Percentiles rank a stretch among this genome's conserved stretches.
These are phyloP conservation scores for Camelus dromedarius DNA, from an alignment of 2,113 vertebrate species.

Conservation along the genomic window DNA sequence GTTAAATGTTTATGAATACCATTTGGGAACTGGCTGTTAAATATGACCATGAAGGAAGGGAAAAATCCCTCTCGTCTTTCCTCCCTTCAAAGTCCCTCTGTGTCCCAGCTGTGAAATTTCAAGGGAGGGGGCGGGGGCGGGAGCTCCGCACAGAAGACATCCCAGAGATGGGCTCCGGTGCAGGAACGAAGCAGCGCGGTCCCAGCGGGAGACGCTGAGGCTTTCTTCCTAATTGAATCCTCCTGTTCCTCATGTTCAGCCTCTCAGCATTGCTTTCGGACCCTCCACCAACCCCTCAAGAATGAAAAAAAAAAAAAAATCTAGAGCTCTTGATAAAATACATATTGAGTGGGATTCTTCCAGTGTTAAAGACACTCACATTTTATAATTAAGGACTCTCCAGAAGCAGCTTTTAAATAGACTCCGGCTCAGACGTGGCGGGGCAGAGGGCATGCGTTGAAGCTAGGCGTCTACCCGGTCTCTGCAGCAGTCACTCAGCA, in stretches of 20 bases:
- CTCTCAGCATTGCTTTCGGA: background rate
- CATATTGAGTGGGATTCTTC: constrained; percentile 1
- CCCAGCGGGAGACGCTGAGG: background rate
- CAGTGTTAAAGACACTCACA: background rate
- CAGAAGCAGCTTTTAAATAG: background rate
- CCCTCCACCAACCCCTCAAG: background rate
- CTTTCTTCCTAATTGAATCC: constrained; percentile 74
- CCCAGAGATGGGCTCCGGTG: constrained; percentile 78
- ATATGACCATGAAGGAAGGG: constrained; percentile 54
- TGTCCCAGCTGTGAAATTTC: constrained; percentile 77
- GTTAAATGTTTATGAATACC: constrained; percentile 79
- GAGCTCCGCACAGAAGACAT: constrained; percentile 55
- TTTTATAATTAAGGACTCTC: background rate
- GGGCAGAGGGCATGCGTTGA: background rate
- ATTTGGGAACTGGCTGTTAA: constrained; percentile 71
- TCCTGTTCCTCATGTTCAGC: constrained; percentile 57
- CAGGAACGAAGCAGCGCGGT: constrained; percentile 61
- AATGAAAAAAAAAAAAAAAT: background rate
- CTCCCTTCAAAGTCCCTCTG: constrained; percentile 65
- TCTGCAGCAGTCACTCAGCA: background rate
- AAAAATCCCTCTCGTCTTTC: constrained; percentile 53
- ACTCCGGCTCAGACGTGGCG: background rate
- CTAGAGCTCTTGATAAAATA: constrained; percentile 49
- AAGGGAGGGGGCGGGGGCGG: background rate
- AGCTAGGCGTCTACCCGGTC: background rate